Percentiles rank a stretch among this genome's conserved stretches.
phyloP scores from a whole-genome alignment of 2,888 invertebrate species.

The Scelioninae gen. 2 region DNA sequence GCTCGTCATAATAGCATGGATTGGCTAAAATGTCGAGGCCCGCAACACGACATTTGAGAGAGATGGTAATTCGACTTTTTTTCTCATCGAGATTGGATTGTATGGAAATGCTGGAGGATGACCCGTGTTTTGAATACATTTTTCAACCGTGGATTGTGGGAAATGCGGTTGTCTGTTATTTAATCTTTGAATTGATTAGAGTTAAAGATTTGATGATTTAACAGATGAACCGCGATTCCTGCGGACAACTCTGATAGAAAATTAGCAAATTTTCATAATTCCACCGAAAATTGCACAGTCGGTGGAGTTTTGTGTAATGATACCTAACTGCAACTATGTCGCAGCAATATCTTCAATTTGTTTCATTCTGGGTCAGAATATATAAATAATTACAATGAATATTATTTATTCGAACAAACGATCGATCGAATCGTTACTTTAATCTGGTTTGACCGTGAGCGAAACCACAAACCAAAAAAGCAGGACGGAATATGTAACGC shows the following conservation, averaged over 20 bases:
- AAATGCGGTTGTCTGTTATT: conserved; percentile 12
- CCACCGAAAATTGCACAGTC: too few species aligned
- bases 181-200: conserved; percentile 9
- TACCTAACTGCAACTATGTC: too few species aligned
- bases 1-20: conserved; percentile 43
- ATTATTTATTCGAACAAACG: too few species aligned
- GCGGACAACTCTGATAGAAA: too few species aligned
- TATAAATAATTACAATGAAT: too few species aligned
- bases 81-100: conserved; percentile 25
- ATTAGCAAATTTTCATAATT: neutral
- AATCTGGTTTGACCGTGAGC: too few species aligned
- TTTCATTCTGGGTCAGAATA: too few species aligned
- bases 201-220: neutral
- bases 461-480: too few species aligned
- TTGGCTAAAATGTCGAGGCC: conserved; percentile 44
- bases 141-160: conserved; percentile 23
- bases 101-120: conserved; percentile 48
- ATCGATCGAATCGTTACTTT: too few species aligned
- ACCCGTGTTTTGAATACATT: conserved; percentile 33
- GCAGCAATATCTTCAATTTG: too few species aligned
- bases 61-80: conserved; percentile 12
- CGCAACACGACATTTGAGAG: conserved; percentile 37
- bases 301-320: too few species aligned
- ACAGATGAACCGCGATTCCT: neutral
- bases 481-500: too few species aligned